These are phyloP conservation scores for Lagenorhynchus albirostris DNA, from an alignment of 2,113 vertebrate species.

Conservation along the genomic window DNA sequence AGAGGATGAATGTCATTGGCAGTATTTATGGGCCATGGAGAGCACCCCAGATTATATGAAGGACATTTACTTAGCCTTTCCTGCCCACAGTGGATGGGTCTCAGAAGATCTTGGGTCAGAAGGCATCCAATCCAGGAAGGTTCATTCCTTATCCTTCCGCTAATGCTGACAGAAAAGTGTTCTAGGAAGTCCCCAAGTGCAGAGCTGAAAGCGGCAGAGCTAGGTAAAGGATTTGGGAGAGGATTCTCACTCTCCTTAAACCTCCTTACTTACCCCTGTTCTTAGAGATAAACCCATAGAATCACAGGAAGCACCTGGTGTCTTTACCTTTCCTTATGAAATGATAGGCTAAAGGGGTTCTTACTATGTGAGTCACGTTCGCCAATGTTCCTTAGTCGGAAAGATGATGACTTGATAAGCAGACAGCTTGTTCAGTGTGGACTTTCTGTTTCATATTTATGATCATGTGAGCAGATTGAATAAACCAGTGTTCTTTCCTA, in stretches of 20 bases:
- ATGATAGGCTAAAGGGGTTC: neutral
- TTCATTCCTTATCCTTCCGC: neutral
- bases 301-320: slow-evolving; percentile 8
- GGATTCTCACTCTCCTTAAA: neutral
- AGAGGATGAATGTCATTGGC: neutral
- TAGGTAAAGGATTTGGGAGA: neutral
- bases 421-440: neutral
- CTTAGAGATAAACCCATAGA: neutral
- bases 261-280: slow-evolving; percentile 21
- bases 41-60: neutral
- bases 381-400: slow-evolving; percentile 19
- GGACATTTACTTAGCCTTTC: neutral
- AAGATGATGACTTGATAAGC: slow-evolving; percentile 49
- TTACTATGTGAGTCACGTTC: neutral
- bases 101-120: neutral
- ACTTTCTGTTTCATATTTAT: slow-evolving; percentile 42
- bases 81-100: neutral
- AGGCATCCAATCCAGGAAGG: accelerated
- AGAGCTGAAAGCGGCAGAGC: neutral
- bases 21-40: neutral
- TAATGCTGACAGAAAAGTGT: neutral
- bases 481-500: neutral
- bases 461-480: neutral
- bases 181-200: neutral
- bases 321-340: slow-evolving; percentile 30